Evolutionary conservation across 2,888 invertebrate species (phyloP).

Genomic region (Euzetes globulus): DNA sequence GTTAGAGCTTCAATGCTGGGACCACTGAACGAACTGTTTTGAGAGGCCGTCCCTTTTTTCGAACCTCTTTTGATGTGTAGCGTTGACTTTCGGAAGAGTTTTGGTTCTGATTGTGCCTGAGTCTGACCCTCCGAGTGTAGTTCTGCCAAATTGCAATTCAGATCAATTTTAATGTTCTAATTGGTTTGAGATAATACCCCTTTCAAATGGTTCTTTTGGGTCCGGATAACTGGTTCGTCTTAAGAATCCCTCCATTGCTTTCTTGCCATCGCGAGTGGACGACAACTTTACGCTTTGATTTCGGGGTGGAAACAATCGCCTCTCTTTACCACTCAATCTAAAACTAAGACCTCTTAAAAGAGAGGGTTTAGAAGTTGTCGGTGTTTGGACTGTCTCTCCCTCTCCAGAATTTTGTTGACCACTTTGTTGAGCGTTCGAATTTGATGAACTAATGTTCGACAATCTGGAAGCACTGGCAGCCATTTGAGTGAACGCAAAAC

Average conservation of each 20-base stretch:
- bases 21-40: background rate
- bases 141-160: conserved; percentile 21
- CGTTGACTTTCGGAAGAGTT: conserved; percentile 41
- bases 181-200: background rate
- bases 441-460: conserved; percentile 32
- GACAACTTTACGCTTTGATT: conserved; percentile 33
- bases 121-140: conserved; percentile 27
- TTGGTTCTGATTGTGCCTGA: conserved; percentile 40
- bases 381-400: background rate
- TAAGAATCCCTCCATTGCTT: conserved; percentile 1
- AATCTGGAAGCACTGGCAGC: conserved; percentile 28
- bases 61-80: conserved; percentile 18
- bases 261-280: conserved; percentile 10
- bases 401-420: background rate
- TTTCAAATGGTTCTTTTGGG: conserved; percentile 25
- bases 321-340: conserved; percentile 20
- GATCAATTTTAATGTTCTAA: background rate
- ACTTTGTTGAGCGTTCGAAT: conserved; percentile 21
- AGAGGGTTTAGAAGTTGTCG: conserved; percentile 23
- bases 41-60: background rate
- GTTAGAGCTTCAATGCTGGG: conserved; percentile 30
- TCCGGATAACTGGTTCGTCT: conserved; percentile 39
- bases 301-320: conserved; percentile 17
- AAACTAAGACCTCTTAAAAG: conserved; percentile 35
- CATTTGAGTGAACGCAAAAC: conserved; percentile 33